Evolutionary conservation across 2,888 invertebrate genomes (phyloP).

Genomic region (Geophilus truncorum): DNA sequence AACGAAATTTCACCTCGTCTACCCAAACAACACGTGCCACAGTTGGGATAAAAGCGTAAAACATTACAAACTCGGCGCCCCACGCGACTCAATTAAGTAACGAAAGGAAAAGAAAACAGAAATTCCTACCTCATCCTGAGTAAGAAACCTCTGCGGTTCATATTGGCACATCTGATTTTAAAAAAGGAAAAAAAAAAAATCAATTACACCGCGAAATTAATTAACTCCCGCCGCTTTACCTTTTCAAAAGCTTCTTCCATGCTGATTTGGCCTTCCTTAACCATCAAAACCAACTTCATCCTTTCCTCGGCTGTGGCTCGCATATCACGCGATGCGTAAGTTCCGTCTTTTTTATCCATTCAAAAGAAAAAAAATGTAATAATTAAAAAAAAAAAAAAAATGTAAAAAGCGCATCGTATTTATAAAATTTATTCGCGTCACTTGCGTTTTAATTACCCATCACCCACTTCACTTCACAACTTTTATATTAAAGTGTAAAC

Average conservation of each 20-base stretch:
- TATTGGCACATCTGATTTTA: constrained; percentile 25
- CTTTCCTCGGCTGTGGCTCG: constrained; percentile 29
- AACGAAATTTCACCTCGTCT: too few species aligned
- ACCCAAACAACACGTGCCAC: too few species aligned
- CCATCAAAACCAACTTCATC: constrained; percentile 33
- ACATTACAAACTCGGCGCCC: neutral
- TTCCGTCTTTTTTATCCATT: constrained; percentile 20
- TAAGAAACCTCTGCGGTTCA: neutral
- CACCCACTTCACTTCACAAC: neutral
- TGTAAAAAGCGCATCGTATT: too few species aligned
- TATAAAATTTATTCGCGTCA: neutral
- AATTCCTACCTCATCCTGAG: neutral
- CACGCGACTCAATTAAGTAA: too few species aligned
- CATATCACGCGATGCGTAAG: constrained; percentile 2
- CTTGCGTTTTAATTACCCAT: neutral
- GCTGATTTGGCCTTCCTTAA: constrained; percentile 33
- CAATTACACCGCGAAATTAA: neutral
- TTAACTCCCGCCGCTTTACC: neutral
- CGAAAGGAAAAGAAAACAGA: too few species aligned
- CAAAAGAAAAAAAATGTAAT: neutral
- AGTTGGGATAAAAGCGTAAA: neutral
- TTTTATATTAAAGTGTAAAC: neutral
- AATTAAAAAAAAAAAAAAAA: neutral
- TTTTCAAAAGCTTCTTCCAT: constrained; percentile 33
- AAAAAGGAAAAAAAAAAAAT: neutral